phyloP scores from a whole-genome alignment of 1,140 invertebrate genomes.

The Rhizoglyphus robini region DNA sequence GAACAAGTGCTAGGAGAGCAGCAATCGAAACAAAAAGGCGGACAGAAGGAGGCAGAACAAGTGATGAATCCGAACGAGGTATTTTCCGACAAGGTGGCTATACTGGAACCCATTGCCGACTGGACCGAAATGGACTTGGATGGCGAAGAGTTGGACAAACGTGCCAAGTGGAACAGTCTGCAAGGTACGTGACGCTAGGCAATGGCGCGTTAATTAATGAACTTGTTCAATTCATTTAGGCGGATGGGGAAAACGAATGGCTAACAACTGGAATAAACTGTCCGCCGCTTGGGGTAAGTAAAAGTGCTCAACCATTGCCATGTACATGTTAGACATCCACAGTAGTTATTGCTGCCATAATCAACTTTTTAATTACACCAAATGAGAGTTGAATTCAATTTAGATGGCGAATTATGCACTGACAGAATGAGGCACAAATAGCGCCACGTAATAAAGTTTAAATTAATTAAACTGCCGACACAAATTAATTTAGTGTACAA shows the following conservation, averaged over 20 bases:
- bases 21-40: not conserved
- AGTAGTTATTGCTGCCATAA: too few relatives aligned
- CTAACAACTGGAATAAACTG: conserved; percentile 19
- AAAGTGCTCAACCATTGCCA: too few relatives aligned
- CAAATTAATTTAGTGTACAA: too few relatives aligned
- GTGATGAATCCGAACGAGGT: conserved; percentile 14
- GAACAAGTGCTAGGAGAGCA: too few relatives aligned
- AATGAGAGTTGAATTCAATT: too few relatives aligned
- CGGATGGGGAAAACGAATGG: conserved; percentile 21
- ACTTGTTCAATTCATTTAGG: not conserved
- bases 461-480: too few relatives aligned
- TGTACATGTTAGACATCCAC: too few relatives aligned
- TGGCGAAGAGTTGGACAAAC: not conserved
- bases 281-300: conserved; percentile 18
- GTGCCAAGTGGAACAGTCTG: conserved; percentile 19
- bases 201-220: not conserved
- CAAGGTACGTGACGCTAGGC: conserved; percentile 5
- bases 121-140: not conserved
- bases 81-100: not conserved
- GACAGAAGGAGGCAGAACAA: conserved; percentile 10
- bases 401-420: too few relatives aligned
- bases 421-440: too few relatives aligned
- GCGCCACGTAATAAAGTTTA: too few relatives aligned
- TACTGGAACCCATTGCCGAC: not conserved
- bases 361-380: too few relatives aligned